Percentiles rank a stretch among this genome's conserved stretches.
Evolutionary conservation across 2,888 invertebrate genomes (phyloP).

Genomic region (Nipponacmea schrenckii): DNA sequence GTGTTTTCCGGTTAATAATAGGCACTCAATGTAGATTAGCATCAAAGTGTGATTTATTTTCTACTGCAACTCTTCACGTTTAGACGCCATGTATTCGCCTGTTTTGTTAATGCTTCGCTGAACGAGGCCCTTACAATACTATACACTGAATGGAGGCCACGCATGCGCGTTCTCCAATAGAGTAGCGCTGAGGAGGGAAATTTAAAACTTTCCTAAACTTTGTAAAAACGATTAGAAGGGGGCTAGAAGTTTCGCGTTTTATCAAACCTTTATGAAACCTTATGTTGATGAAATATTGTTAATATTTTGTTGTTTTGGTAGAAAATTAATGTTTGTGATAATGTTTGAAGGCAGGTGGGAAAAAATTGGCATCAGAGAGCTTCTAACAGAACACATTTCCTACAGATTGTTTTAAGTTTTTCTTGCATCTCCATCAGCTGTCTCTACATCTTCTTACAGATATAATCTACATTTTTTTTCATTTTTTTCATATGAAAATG

Average conservation of each 20-base stretch:
- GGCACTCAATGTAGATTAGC: neutral
- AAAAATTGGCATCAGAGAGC: no score
- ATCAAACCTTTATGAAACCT: neutral
- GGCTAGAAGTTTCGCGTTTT: constrained; percentile 1
- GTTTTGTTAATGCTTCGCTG: constrained; percentile 7
- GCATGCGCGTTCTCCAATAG: constrained; percentile 1
- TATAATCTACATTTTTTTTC: constrained; percentile 2
- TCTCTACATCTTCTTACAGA: neutral
- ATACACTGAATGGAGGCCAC: neutral
- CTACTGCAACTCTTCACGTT: neutral
- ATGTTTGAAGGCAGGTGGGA: no score
- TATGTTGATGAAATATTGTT: neutral
- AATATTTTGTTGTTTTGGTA: no score
- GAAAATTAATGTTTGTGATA: no score
- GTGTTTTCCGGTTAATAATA: no score
- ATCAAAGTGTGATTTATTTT: constrained; percentile 5
- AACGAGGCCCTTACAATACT: constrained; percentile 1
- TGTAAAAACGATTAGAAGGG: neutral
- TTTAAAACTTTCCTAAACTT: constrained; percentile 21
- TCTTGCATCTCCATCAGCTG: neutral
- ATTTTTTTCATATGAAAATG: constrained; percentile 4
- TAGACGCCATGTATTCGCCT: neutral
- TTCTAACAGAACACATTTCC: no score
- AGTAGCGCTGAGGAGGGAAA: constrained; percentile 23
- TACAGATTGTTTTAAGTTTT: no score